Evolutionary conservation across 2,888 invertebrate genomes (phyloP).

Genomic region (Mythimna albipuncta): DNA sequence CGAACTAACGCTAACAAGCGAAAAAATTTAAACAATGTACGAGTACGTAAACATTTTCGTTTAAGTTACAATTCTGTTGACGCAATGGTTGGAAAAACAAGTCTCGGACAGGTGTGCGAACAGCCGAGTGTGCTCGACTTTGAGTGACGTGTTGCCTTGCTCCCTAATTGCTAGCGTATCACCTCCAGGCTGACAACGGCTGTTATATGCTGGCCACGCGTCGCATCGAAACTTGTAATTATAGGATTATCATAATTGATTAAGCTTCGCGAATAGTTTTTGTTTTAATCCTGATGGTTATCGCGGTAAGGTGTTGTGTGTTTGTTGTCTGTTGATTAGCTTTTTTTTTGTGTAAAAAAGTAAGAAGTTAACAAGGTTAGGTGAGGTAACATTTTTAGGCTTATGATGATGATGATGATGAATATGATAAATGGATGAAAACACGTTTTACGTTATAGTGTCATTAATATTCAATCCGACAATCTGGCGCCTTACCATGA

Average conservation of each 20-base stretch:
- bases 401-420: no score
- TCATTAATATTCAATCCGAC: background rate
- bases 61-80: conserved; percentile 34
- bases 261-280: conserved; percentile 23
- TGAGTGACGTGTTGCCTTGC: conserved; percentile 72
- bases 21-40: conserved; percentile 4
- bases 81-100: conserved; percentile 42
- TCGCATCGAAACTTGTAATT: conserved; percentile 39
- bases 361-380: background rate
- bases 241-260: conserved; percentile 50
- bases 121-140: conserved; percentile 73
- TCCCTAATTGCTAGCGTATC: conserved; percentile 69
- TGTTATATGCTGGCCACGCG: conserved; percentile 32
- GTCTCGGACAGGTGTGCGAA: conserved; percentile 74
- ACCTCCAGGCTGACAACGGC: conserved; percentile 67
- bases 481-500: background rate
- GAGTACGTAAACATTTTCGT: conserved; percentile 19
- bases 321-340: background rate
- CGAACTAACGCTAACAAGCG: conserved; percentile 7
- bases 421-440: background rate
- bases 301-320: conserved; percentile 1
- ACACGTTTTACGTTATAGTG: background rate
- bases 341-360: background rate
- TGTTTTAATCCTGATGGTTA: background rate
- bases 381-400: no score